Base-by-base conservation (phyloP, 2,113 vertebrate genomes). In the Puffinus mauretanicus region DNA sequence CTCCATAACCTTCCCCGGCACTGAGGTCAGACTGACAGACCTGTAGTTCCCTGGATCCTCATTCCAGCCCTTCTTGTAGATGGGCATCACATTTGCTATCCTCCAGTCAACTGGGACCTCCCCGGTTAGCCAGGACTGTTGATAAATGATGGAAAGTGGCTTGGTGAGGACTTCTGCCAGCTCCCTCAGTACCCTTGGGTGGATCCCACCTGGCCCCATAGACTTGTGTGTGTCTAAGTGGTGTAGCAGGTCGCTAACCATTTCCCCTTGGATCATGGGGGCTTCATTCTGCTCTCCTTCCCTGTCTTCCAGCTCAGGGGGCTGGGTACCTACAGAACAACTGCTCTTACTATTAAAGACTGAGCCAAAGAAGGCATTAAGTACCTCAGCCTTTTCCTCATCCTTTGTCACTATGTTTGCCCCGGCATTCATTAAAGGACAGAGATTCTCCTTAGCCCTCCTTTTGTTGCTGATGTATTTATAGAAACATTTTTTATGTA, bases 311-410 rank as follows among this genome's bases (percentile, higher is more conserved):
- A 60, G 15, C 27, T 78, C 18, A 60, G 25, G 17, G 2, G 2
- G 8, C 20, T 61, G 20, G 7, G 20, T 64, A n/a, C 7, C 6
- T 10, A 3, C 8, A 1, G 1, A 44, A 47, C 7, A 38, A 24
- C 4, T 32, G 44, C 9, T 46, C 10, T 40, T 46, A 11, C 11
- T 58, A 14, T 40, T 67, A 77, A 72, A 16, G 25, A 20, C 26
- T 46, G 29, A 40, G 25, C 6, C 10, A 70, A 78, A 78, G 25
- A 44, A 46, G 25, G 3, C 14, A 57, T 17, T 40, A 51, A 83
- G 22, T 71, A 52, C 17, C 42, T 84, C 34, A 77, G 11, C 1
- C 2, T 69, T 40, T 77, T 54, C 21, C 29, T 93, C 44, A 38
- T 54, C 42, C 6, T 15, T 77, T 77, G 10, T 26, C 18, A 78